Evolutionary conservation across 1,140 invertebrate genomes (phyloP), one percentile per base, ranked within the genome.

Genomic region (Leptinotarsa defecta): DNA sequence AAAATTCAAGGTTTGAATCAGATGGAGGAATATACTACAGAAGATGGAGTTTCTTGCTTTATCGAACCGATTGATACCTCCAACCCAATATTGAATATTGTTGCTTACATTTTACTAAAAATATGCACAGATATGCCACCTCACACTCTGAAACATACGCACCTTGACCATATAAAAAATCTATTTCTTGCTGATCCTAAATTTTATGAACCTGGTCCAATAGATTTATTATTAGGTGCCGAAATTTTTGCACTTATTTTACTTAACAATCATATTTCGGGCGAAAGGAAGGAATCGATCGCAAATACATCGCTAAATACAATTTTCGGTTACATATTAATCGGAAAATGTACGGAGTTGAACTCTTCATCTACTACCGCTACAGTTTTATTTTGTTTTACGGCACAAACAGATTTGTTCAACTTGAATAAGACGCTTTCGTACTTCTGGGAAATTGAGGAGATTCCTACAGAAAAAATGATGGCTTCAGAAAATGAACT

Each of bases 291-390:
- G 4, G 64, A 48, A 43, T 63, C 63, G 48, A 48, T 65, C 48
- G 72, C 72, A 19, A 27, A n/a, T n/a, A n/a, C n/a, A n/a, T n/a
- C n/a, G n/a, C n/a, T 73, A 13, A 73, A 73, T 49, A 73, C 63
- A n/a, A n/a, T 64, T 48, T 73, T 73, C 13, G 72, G 72, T 17
- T 73, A 73, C 57, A 17, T 73, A 43, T 48, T 73, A 19, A 73
- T 65, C 13, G 72, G 72, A 34, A 34, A 34, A 34, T 34, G 8
- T 34, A 34, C 27, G 27, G 27, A 34, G 15, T 24, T 27, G 49
- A 15, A 73, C 19, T 20, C 71, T 15, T 48, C 71, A 64, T 17
- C 0, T 62, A 17, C 57, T 62, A 20, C 17, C 17, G 57, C 57
- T 62, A 20, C 19, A 62, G 5, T 13, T n/a, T 62, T 15, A n/a